A percentile compares a stretch with the other conserved stretches of the same genome.
Conservation (phyloP, 2,888 invertebrate genomes). For the Sturmia bella region DNA sequence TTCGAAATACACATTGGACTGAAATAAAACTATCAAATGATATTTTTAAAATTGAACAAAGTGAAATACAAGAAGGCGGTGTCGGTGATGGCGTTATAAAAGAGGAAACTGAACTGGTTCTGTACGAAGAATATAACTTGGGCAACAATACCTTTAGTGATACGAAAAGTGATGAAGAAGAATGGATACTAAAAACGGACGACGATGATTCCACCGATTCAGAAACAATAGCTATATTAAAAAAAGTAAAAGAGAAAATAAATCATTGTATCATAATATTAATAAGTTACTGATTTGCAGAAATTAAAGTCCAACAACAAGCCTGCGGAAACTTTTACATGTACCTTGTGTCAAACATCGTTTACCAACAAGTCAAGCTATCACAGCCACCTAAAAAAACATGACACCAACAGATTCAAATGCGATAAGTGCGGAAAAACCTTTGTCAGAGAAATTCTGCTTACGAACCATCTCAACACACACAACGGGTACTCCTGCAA, state of each 20-base stretch:
- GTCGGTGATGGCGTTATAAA: not conserved
- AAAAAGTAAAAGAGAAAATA: slow-evolving; percentile 6
- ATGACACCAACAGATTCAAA: slow-evolving; percentile 32
- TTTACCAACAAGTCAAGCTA: slow-evolving; percentile 27
- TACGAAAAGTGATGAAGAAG: not conserved
- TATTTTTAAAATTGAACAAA: not conserved
- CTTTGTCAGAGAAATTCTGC: slow-evolving; percentile 16
- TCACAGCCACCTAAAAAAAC: slow-evolving; percentile 39
- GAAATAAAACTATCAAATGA: not conserved
- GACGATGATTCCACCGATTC: slow-evolving; percentile 27
- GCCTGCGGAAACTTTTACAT: slow-evolving; percentile 12
- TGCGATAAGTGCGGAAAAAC: slow-evolving; percentile 45
- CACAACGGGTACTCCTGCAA: slow-evolving; percentile 50
- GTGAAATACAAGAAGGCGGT: too few relatives aligned
- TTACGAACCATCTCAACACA: slow-evolving; percentile 17
- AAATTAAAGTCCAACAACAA: not conserved
- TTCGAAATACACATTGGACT: slow-evolving; percentile 49
- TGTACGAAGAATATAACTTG: not conserved
- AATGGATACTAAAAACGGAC: not conserved
- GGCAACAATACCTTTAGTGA: not conserved
- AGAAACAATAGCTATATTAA: slow-evolving; percentile 35
- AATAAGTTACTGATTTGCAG: not conserved
- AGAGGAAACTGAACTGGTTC: not conserved
- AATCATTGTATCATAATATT: not conserved
- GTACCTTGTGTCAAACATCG: slow-evolving; percentile 30